These are phyloP conservation scores for Dunckerocampus dactyliophorus DNA, from an alignment of 2,113 vertebrate genomes.

Conservation along the genomic window DNA sequence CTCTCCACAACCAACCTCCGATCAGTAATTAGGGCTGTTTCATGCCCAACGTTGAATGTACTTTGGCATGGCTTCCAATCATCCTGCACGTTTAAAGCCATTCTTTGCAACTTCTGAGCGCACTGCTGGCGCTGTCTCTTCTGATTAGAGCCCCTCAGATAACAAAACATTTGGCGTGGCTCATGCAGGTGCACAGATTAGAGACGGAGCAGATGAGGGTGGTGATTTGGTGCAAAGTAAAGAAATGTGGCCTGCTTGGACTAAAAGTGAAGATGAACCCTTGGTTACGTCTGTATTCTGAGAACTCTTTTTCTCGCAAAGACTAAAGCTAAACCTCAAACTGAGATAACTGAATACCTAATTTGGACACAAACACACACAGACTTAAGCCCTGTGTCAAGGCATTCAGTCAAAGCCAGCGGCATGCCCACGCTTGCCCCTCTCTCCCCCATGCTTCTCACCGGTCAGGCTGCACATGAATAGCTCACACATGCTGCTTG, in stretches of 20 bases:
- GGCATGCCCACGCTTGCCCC: slow-evolving; percentile 67
- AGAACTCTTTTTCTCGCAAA: slow-evolving; percentile 17
- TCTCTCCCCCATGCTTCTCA: slow-evolving; percentile 26
- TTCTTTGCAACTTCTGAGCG: slow-evolving; percentile 26
- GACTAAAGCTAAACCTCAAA: slow-evolving; percentile 34
- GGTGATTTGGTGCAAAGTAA: background rate
- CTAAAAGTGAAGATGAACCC: background rate
- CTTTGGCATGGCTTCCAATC: background rate
- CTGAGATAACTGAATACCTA: slow-evolving; percentile 39
- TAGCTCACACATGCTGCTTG: slow-evolving; percentile 37
- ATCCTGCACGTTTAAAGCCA: slow-evolving; percentile 29
- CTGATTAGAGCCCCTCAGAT: slow-evolving; percentile 20
- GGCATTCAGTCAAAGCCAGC: slow-evolving; percentile 50
- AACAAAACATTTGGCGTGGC: slow-evolving; percentile 21
- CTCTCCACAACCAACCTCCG: slow-evolving; percentile 1
- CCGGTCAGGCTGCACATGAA: slow-evolving; percentile 38
- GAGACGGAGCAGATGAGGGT: background rate
- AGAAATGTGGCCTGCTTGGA: background rate
- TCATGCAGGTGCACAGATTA: slow-evolving; percentile 1
- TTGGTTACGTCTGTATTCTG: background rate
- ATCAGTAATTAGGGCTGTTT: slow-evolving; percentile 21
- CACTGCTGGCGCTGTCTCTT: slow-evolving; percentile 38
- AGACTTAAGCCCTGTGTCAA: slow-evolving; percentile 51
- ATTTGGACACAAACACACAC: slow-evolving; percentile 7
- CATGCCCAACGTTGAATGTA: slow-evolving; percentile 6